Percentiles rank a stretch among this genome's conserved stretches.
These are phyloP conservation scores for Tenebrosternarchus preto DNA, from an alignment of 2,113 vertebrate genomes.

Conservation along the genomic window DNA sequence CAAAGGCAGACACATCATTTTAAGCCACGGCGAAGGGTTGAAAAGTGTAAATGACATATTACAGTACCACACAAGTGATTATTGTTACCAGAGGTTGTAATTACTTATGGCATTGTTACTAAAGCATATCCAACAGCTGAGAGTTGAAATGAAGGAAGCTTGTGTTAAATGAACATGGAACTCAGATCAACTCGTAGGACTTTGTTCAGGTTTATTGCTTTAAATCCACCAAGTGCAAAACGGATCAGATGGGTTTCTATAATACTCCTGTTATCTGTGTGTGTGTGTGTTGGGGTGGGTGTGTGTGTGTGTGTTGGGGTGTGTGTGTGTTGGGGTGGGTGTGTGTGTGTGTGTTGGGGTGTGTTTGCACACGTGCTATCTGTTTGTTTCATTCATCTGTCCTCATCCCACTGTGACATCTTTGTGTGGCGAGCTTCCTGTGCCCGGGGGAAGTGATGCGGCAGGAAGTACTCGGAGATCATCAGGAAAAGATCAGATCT, in stretches of 20 bases:
- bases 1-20: not conserved
- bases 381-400: not conserved
- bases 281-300: too few relatives aligned
- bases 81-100: not conserved
- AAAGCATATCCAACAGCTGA: not conserved
- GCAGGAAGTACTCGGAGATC: constrained; percentile 65
- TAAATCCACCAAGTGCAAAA: not conserved
- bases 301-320: constrained; percentile 2
- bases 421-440: constrained; percentile 58
- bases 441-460: constrained; percentile 69
- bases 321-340: constrained; percentile 2
- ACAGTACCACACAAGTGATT: not conserved
- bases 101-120: not conserved
- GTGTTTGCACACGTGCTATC: constrained; percentile 10
- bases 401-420: constrained; percentile 48
- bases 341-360: constrained; percentile 5
- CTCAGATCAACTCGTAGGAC: not conserved
- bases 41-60: not conserved
- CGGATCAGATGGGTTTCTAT: not conserved
- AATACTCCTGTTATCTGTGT: not conserved
- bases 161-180: not conserved
- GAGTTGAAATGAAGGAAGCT: not conserved
- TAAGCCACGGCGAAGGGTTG: not conserved
- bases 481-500: constrained; percentile 75
- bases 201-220: not conserved